phyloP scores from a whole-genome alignment of 2,888 invertebrate species.

The Calliopum simillimum region DNA sequence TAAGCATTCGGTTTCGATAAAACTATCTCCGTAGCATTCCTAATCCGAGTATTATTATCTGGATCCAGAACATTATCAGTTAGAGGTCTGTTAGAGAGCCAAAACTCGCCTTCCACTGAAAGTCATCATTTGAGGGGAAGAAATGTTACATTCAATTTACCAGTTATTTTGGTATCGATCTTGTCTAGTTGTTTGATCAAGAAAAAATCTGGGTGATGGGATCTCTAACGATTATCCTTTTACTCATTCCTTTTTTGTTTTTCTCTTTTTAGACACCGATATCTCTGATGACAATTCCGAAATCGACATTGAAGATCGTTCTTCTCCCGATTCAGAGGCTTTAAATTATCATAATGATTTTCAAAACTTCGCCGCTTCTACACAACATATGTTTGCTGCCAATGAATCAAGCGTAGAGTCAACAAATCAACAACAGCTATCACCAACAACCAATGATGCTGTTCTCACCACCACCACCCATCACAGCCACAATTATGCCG shows the following conservation, averaged over 20 bases:
- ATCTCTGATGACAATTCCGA: conserved; percentile 67
- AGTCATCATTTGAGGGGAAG: too few species aligned
- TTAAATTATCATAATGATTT: conserved; percentile 52
- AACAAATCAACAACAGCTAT: conserved; percentile 36
- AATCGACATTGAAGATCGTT: conserved; percentile 67
- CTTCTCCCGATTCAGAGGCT: conserved; percentile 64
- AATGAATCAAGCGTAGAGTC: conserved; percentile 64
- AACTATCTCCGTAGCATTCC: too few species aligned
- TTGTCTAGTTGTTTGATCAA: too few species aligned
- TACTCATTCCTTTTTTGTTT: not conserved
- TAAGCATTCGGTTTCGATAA: too few species aligned
- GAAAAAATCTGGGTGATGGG: too few species aligned
- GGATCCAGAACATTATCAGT: too few species aligned
- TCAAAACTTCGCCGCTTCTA: conserved; percentile 24
- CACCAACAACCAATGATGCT: conserved; percentile 26
- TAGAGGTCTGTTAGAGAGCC: too few species aligned
- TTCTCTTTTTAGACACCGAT: conserved; percentile 56
- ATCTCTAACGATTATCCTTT: too few species aligned
- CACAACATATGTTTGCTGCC: conserved; percentile 48
- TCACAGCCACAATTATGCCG: conserved; percentile 43
- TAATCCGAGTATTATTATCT: too few species aligned
- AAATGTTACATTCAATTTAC: too few species aligned
- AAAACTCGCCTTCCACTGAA: too few species aligned
- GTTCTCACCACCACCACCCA: conserved; percentile 42
- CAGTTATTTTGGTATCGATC: too few species aligned